phyloP scores from a whole-genome alignment of 2,113 vertebrate species.

The Cryptomyrus ogoouensis region DNA sequence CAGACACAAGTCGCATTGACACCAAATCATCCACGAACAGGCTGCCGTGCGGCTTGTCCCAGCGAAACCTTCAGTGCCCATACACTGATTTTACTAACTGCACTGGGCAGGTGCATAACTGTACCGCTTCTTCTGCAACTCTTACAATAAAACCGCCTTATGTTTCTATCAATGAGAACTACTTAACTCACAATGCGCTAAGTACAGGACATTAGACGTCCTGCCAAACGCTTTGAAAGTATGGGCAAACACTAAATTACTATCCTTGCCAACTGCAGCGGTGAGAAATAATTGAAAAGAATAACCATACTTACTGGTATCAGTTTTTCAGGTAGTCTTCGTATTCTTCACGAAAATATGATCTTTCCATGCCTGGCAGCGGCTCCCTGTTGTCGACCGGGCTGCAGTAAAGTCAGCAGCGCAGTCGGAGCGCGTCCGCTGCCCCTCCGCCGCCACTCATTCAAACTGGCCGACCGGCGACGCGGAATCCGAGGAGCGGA shows the following conservation, averaged over 20 bases:
- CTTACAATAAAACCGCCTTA: not conserved
- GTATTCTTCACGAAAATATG: not conserved
- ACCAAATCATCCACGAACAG: not conserved
- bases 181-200: not conserved
- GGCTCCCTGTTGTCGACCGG: not conserved
- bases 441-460: slow-evolving; percentile 64
- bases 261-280: not conserved
- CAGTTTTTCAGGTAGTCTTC: not conserved
- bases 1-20: not conserved
- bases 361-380: not conserved
- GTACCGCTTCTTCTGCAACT: not conserved
- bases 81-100: not conserved
- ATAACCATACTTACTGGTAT: not conserved
- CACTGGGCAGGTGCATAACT: not conserved
- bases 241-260: not conserved
- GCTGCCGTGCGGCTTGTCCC: not conserved
- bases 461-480: slow-evolving; percentile 62
- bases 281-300: not conserved
- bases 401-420: not conserved
- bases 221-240: not conserved
- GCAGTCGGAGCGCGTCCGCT: slow-evolving; percentile 39
- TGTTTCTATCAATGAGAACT: not conserved
- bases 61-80: not conserved
- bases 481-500: slow-evolving; percentile 28
- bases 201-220: not conserved